A percentile compares a stretch with the other conserved stretches of the same genome.
These are phyloP conservation scores for Pyrrhosoma nymphula DNA, from an alignment of 2,888 invertebrate genomes.

Conservation along the genomic window DNA sequence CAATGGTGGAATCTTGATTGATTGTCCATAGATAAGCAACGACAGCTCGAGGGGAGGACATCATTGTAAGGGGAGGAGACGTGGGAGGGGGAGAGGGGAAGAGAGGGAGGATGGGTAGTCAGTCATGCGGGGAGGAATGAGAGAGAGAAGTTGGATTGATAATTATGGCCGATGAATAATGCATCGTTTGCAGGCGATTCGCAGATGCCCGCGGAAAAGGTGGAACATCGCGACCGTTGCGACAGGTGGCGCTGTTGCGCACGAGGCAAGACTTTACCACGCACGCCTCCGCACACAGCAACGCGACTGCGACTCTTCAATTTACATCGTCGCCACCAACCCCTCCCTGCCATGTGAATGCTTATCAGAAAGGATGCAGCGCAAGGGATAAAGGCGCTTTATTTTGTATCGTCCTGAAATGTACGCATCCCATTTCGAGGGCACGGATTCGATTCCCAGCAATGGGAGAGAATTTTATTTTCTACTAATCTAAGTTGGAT, in stretches of 20 bases:
- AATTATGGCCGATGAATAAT: conserved; percentile 49
- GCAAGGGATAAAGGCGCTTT: too few species aligned
- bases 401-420: too few species aligned
- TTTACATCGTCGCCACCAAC: too few species aligned
- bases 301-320: not conserved
- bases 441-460: not conserved
- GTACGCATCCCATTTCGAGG: too few species aligned
- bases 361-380: too few species aligned
- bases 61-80: too few species aligned
- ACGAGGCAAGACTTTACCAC: not conserved
- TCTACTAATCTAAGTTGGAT: too few species aligned
- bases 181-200: not conserved
- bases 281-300: not conserved
- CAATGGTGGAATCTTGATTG: not conserved
- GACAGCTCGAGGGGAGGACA: too few species aligned
- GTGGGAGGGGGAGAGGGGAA: not conserved
- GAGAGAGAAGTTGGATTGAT: not conserved
- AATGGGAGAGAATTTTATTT: not conserved
- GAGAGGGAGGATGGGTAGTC: not conserved
- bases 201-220: not conserved
- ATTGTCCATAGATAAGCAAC: not conserved
- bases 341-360: not conserved
- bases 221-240: not conserved
- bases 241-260: not conserved
- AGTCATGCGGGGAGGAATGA: not conserved